Evolutionary conservation across 2,113 vertebrate genomes (phyloP).

Genomic region (Garra rufa): DNA sequence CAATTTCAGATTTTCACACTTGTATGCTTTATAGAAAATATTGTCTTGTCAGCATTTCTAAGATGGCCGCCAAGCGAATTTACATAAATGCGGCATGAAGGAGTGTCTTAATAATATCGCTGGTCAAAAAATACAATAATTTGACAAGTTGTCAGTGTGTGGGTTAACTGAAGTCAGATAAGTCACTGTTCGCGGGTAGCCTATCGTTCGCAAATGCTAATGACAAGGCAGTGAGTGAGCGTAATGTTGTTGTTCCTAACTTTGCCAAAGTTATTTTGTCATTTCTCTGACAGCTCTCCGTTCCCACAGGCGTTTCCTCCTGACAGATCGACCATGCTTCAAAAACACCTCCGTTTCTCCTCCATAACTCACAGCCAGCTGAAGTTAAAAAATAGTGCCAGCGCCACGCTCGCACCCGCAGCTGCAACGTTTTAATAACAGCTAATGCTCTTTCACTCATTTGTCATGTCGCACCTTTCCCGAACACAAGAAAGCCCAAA

Average conservation of each 20-base stretch:
- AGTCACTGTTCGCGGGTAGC: neutral
- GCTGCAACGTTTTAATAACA: slow-evolving; percentile 58
- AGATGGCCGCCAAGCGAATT: neutral
- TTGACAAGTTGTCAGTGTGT: neutral
- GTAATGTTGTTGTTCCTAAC: slow-evolving; percentile 41
- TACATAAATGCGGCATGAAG: neutral
- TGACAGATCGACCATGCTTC: slow-evolving; percentile 50
- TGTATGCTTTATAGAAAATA: neutral
- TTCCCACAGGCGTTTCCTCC: slow-evolving; percentile 8
- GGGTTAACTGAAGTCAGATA: neutral
- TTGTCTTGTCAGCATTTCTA: neutral
- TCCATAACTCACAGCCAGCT: slow-evolving; percentile 55
- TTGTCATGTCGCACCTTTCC: slow-evolving; percentile 61
- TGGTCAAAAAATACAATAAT: neutral
- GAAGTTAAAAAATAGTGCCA: slow-evolving; percentile 50
- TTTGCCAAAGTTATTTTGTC: slow-evolving; percentile 33
- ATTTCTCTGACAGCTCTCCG: slow-evolving; percentile 12
- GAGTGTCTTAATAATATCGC: neutral
- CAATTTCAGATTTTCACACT: neutral
- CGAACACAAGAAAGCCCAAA: slow-evolving; percentile 32
- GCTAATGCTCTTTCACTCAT: slow-evolving; percentile 61
- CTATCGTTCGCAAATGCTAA: slow-evolving; percentile 23
- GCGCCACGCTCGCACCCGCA: slow-evolving; percentile 20
- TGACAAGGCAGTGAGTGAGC: neutral
- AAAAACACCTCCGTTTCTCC: slow-evolving; percentile 47